Evolutionary conservation across 2,113 vertebrate species (phyloP), one percentile per base, ranked within the genome.

Genomic region (Sceloporus tristichus): DNA sequence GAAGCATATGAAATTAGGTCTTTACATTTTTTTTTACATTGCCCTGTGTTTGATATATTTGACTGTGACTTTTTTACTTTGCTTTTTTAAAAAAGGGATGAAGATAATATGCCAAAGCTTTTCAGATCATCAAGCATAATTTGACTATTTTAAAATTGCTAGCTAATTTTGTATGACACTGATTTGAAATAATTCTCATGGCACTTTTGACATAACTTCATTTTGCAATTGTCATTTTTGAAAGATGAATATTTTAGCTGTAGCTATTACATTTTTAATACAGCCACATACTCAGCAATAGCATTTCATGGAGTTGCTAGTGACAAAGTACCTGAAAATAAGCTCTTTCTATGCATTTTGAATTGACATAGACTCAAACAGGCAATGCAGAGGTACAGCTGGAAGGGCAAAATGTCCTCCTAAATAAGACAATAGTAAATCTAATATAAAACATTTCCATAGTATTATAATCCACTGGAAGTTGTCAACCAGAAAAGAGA

Each of bases 241-340:
- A 88, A 89, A 84, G 85, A 87, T 79, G 87, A 74, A 86, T 68
- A 19, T 79, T 87, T 68, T 82, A 83, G 80, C 23, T 10, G 10
- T 25, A 0, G 23, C n/a, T 91, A 86, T 82, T 82, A 79, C 86
- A 82, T 85, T 0, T 87, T 19, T 82, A 78, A 66, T 48, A 66
- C 21, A 78, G 54, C 53, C 3, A 62, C 23, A n/a, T 82, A 54
- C 38, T 89, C 25, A 53, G 87, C 87, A 6, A 77, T 10, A 59
- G 18, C 73, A 54, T 56, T 73, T 85, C 87, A 25, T 2, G 79
- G 87, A 2, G 2, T 74, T 78, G 11, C 59, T 13, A 48, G 1
- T 68, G 53, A 85, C 25, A 89, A 92, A 85, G 48, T 87, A 1
- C n/a, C 13, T 84, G 21, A 27, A 91, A 90, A 85, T 3, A 86